Evolutionary conservation across 2,797 vertebrate species (phyloP), one percentile per base, ranked within the genome.

Genomic region (Sebastes steindachneri): DNA sequence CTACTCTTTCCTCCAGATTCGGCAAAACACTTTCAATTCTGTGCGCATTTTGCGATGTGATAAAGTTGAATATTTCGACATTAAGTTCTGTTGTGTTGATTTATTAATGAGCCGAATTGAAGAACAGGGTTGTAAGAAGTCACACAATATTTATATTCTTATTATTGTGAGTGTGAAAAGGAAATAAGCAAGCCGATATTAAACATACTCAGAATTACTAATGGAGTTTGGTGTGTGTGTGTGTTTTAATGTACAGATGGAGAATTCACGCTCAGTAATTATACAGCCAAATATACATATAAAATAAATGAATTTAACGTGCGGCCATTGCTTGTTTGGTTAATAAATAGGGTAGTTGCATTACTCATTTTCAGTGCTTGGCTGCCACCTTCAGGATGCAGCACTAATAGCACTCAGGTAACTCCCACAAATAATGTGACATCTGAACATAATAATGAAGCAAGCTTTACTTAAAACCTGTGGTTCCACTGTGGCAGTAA

Each of bases 361-460:
- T 1, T 33, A 1, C 7, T 51, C 7, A 63, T 31, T 73, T 5
- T 26, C 54, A 12, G 12, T 62, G 51, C 14, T 25, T 29, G 12
- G 28, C 55, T 57, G 76, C 87, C 92, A 75, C 68, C 91, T 65
- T 15, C 75, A 2, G 92, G 92, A 68, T 31, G 3, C 8, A 58
- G n/a, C 9, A 4, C 3, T 5, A 71, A 67, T 11, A 31, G 14
- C 79, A 75, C 21, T 5, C 29, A 19, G 8, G 15, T 64, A n/a
- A 9, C 12, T 17, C 8, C 4, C 45, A 29, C 12, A 23, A 17
- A 15, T 4, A 53, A 53, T 1, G 7, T 9, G 54, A 15, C 28
- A 25, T 4, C 10, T 54, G 19, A 8, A 21, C 14, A 10, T 6
- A 51, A 48, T 48, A 17, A 41, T 41, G 6, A 63, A n/a, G 1